A percentile compares a stretch with the other conserved stretches of the same genome.
Conservation (phyloP, 92 coral and sea anemone genomes). For the Bergia sp. region DNA sequence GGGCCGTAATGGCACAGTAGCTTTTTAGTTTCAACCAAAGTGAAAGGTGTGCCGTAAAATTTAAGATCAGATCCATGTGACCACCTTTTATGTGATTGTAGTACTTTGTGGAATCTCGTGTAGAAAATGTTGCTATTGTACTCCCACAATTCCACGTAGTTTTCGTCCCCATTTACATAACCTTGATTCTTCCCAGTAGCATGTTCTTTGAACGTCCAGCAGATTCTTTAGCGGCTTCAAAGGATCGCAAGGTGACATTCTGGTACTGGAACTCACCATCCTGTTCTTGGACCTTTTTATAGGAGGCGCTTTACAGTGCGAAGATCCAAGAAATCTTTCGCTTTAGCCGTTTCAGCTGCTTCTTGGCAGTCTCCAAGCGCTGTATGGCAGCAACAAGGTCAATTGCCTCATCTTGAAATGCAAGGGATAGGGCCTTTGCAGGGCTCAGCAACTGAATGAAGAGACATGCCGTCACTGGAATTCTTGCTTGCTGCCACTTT, state of each 20-base stretch:
- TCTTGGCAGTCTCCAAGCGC: constrained; percentile 59
- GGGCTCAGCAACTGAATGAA: too few relatives aligned
- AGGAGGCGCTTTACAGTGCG: constrained; percentile 64
- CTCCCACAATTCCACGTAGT: not conserved
- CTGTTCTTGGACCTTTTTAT: constrained; percentile 52
- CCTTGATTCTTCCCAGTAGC: constrained; percentile 43
- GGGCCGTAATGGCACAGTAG: not conserved
- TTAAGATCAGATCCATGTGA: not conserved
- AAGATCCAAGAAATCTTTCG: constrained; percentile 42
- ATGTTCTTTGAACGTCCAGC: constrained; percentile 36
- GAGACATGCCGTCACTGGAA: too few relatives aligned
- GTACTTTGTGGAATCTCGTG: not conserved
- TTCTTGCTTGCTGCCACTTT: constrained; percentile 59
- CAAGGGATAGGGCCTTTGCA: too few relatives aligned
- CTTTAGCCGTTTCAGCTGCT: constrained; percentile 59
- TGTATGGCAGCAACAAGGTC: constrained; percentile 51
- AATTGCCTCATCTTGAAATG: too few relatives aligned
- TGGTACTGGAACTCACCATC: constrained; percentile 58
- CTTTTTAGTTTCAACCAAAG: not conserved
- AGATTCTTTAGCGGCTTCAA: constrained; percentile 51
- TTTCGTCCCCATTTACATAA: not conserved
- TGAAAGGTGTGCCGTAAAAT: not conserved
- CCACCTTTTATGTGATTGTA: not conserved
- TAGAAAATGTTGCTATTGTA: not conserved
- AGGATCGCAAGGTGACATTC: constrained; percentile 49